Evolutionary conservation across 2,113 vertebrate genomes (phyloP).

Genomic region (Jaculus jaculus): DNA sequence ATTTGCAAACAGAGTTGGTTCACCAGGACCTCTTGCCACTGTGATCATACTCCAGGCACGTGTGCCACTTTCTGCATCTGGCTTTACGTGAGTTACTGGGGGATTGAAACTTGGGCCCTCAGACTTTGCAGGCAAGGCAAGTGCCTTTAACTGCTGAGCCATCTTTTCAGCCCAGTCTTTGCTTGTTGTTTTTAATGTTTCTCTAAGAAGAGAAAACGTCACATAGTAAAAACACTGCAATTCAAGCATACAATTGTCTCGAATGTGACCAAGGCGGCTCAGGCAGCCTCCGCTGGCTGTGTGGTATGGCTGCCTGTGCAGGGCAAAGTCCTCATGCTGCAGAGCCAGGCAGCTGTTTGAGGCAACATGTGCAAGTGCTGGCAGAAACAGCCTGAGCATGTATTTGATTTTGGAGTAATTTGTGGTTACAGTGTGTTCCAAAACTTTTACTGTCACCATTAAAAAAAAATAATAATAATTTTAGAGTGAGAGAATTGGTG

Average conservation of each 20-base stretch:
- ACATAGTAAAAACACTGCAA: background rate
- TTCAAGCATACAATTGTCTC: background rate
- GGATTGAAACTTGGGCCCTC: no score
- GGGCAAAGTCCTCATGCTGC: background rate
- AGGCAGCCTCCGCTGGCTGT: background rate
- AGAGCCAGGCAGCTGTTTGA: background rate
- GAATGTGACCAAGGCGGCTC: background rate
- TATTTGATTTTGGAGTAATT: background rate
- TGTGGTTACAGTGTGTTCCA: background rate
- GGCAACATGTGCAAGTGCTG: background rate
- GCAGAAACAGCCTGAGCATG: background rate
- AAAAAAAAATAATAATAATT: no score
- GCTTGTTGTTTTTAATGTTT: background rate
- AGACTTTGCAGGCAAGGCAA: no score
- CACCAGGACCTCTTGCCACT: no score
- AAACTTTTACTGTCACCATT: background rate
- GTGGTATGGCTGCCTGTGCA: no score
- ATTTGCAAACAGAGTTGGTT: no score
- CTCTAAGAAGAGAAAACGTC: background rate
- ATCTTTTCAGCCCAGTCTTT: background rate
- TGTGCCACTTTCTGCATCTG: no score
- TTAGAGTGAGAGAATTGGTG: no score
- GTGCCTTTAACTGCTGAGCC: no score
- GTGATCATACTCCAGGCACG: no score
- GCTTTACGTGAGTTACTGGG: no score